phyloP scores from a whole-genome alignment of 2,113 vertebrate genomes.

The Oplegnathus fasciatus region DNA sequence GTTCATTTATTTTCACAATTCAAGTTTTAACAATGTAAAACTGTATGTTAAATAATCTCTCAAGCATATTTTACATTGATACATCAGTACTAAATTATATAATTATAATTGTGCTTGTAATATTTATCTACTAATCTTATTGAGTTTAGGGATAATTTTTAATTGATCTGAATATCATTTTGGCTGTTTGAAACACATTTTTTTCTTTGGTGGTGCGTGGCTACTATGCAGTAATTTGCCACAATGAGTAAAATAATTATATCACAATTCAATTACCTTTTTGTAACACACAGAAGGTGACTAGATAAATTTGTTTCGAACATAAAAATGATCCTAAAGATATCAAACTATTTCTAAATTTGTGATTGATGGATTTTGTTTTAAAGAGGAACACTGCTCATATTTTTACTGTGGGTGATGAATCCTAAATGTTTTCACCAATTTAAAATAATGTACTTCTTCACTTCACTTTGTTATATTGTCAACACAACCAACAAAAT shows the following conservation, averaged over 20 bases:
- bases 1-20: neutral
- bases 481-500: fast-evolving
- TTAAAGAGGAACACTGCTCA: neutral
- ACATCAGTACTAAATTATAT: neutral
- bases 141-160: too few relatives aligned
- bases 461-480: neutral
- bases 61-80: too few relatives aligned
- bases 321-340: too few relatives aligned
- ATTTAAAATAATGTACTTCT: neutral
- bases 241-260: neutral
- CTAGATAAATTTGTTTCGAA: too few relatives aligned
- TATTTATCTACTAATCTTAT: neutral
- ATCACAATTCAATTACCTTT: too few relatives aligned
- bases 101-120: neutral
- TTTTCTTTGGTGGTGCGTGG: neutral
- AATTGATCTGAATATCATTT: neutral
- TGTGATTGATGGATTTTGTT: neutral
- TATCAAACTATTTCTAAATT: too few relatives aligned
- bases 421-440: neutral
- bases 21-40: neutral
- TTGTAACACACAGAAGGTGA: too few relatives aligned
- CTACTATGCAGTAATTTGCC: neutral
- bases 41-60: neutral
- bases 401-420: neutral
- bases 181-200: neutral